A percentile compares a stretch with the other conserved stretches of the same genome.
phyloP scores from a whole-genome alignment of 2,797 vertebrate species.

The Sus cebifrons region DNA sequence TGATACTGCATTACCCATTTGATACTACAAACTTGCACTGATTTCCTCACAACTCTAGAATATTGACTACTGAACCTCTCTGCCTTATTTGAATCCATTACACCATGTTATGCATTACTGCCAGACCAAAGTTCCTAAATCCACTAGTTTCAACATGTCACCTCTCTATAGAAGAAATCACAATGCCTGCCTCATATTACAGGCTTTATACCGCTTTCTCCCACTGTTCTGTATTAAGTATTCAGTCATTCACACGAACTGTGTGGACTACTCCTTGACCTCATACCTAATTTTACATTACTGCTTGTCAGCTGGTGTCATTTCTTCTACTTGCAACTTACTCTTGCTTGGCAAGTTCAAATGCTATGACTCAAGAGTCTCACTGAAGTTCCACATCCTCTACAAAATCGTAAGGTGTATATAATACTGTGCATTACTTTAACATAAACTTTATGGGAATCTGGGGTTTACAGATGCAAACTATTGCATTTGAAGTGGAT shows the following conservation, averaged over 20 bases:
- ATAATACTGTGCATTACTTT: not conserved
- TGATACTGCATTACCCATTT: not conserved
- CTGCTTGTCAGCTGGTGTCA: not conserved
- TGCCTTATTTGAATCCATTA: slow-evolving; percentile 34
- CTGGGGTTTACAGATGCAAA: too few relatives aligned
- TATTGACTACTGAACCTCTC: not conserved
- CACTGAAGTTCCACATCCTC: not conserved
- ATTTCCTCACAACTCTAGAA: slow-evolving; percentile 28
- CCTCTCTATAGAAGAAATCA: not conserved
- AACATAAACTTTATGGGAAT: not conserved
- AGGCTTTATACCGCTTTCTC: slow-evolving; percentile 15
- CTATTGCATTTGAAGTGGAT: too few relatives aligned
- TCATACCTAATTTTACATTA: slow-evolving; percentile 26
- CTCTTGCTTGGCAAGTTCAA: slow-evolving; percentile 37
- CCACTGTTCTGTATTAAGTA: not conserved
- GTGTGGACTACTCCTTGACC: not conserved
- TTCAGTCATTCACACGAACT: not conserved
- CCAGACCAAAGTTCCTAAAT: slow-evolving; percentile 16
- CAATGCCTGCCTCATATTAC: not conserved
- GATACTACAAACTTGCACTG: not conserved
- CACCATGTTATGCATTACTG: not conserved
- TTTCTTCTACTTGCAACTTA: slow-evolving; percentile 53
- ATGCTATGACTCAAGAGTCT: not conserved
- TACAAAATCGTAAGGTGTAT: not conserved
- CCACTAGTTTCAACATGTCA: not conserved